phyloP scores from a whole-genome alignment of 2,113 vertebrate genomes.

The Octodon degus region DNA sequence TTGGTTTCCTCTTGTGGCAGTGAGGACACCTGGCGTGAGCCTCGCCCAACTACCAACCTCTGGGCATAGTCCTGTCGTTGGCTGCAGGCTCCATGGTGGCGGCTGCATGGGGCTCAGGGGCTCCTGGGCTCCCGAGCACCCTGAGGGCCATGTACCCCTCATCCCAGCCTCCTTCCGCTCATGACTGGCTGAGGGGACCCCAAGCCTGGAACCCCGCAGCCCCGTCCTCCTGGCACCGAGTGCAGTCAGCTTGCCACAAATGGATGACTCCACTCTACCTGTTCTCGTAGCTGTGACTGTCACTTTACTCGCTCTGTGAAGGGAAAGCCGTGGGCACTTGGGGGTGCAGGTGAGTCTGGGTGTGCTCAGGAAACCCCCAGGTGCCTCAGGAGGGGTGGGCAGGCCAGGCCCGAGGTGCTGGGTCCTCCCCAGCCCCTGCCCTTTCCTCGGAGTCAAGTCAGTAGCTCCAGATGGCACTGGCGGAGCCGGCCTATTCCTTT shows the following conservation, averaged over 20 bases:
- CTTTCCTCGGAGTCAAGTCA: too few species aligned
- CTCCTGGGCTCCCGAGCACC: not conserved
- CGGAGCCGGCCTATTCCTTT: too few species aligned
- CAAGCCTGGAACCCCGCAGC: accelerated
- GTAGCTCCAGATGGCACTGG: not conserved
- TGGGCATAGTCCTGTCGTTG: accelerated
- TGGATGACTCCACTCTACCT: not conserved
- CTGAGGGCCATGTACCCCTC: accelerated
- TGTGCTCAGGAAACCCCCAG: accelerated
- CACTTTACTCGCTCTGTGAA: not conserved
- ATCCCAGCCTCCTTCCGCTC: not conserved
- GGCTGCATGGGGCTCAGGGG: not conserved
- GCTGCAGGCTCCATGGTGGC: too few species aligned
- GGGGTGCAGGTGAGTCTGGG: accelerated
- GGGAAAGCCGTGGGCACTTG: accelerated
- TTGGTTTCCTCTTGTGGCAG: not conserved
- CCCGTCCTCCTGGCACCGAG: accelerated
- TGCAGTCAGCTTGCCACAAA: accelerated
- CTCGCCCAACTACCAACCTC: not conserved
- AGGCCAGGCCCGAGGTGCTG: not conserved
- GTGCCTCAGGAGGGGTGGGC: not conserved
- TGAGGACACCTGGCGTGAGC: not conserved
- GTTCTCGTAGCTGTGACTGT: not conserved
- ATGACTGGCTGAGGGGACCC: not conserved
- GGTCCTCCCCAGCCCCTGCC: not conserved